Evolutionary conservation across 2,888 invertebrate genomes (phyloP).

Genomic region (Tipula lateralis): DNA sequence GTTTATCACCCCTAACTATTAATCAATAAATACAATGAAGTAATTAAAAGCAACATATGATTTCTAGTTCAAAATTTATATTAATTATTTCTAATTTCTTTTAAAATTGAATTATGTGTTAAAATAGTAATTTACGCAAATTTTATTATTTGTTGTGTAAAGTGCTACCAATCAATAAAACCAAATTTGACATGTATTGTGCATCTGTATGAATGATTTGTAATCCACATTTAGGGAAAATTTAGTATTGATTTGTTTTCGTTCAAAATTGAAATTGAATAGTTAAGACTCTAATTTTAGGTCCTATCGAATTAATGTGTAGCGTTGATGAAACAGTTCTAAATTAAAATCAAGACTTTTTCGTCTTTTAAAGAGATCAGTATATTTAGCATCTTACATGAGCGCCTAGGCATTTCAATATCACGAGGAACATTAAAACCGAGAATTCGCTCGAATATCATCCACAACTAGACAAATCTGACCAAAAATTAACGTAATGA

Average conservation of each 20-base stretch:
- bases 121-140: not conserved
- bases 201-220: not conserved
- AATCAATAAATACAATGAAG: not conserved
- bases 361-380: too few species aligned
- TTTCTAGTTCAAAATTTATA: not conserved
- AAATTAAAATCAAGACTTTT: too few species aligned
- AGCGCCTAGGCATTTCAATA: too few species aligned
- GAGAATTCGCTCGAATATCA: too few species aligned
- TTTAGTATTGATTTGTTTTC: not conserved
- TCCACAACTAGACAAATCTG: too few species aligned
- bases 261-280: not conserved
- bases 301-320: too few species aligned
- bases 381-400: too few species aligned
- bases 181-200: not conserved
- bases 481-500: too few species aligned
- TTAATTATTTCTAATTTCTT: not conserved
- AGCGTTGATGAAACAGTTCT: too few species aligned
- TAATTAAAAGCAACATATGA: not conserved
- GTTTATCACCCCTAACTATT: not conserved
- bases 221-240: not conserved
- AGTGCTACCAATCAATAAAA: not conserved
- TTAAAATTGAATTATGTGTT: not conserved
- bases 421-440: too few species aligned
- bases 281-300: too few species aligned
- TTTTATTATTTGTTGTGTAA: constrained; percentile 6